Conservation (phyloP, 2,888 invertebrate genomes). For the Balanococcus diminutus region DNA sequence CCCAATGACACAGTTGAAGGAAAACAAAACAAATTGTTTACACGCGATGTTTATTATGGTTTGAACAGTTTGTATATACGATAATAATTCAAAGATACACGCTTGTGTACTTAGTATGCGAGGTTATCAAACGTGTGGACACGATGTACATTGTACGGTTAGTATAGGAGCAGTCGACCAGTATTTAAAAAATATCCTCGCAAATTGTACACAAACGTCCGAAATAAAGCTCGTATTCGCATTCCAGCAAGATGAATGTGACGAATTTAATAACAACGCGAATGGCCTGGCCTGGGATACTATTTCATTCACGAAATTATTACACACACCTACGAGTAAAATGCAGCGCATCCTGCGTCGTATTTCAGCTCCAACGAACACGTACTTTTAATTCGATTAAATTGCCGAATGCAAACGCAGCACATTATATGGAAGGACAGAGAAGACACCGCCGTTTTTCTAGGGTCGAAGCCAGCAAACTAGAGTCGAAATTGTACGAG, state of each 20-base stretch:
- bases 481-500: background rate
- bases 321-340: background rate
- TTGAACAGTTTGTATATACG: background rate
- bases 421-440: background rate
- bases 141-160: background rate
- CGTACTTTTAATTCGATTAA: conserved; percentile 32
- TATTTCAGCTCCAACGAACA: background rate
- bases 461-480: too few species aligned
- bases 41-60: background rate
- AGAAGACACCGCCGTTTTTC: too few species aligned
- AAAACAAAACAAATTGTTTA: conserved; percentile 6
- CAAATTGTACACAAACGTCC: background rate
- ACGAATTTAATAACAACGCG: conserved; percentile 34
- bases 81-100: too few species aligned
- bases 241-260: background rate
- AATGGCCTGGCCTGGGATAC: too few species aligned
- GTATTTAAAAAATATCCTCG: background rate
- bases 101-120: too few species aligned
- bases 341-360: background rate
- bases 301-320: background rate
- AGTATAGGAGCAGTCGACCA: background rate
- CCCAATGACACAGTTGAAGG: conserved; percentile 11
- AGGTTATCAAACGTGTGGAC: too few species aligned
- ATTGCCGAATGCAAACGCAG: background rate
- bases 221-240: background rate